Percentiles rank a stretch among this genome's conserved stretches.
Evolutionary conservation across 2,888 invertebrate species (phyloP).

Genomic region (Yponomeuta sedellus): DNA sequence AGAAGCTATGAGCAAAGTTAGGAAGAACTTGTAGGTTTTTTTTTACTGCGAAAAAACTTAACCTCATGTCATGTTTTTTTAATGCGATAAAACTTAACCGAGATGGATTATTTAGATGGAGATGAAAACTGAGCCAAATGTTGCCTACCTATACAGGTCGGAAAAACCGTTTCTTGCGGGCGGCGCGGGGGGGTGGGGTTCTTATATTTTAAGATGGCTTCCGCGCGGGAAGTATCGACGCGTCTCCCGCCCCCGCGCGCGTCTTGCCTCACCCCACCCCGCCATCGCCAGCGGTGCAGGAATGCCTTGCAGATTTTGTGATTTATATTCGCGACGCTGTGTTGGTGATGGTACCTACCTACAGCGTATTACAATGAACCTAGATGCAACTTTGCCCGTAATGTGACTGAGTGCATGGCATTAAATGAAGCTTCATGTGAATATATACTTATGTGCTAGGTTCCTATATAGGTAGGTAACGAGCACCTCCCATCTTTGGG

Average conservation of each 20-base stretch:
- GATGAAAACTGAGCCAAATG: conserved; percentile 35
- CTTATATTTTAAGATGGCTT: conserved; percentile 76
- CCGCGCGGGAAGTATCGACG: conserved; percentile 70
- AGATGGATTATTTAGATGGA: too few species aligned
- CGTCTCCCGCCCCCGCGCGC: conserved; percentile 38
- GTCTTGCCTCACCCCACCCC: conserved; percentile 7
- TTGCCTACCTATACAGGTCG: conserved; percentile 33
- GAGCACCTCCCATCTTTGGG: too few species aligned
- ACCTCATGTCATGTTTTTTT: too few species aligned
- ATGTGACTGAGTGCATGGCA: too few species aligned
- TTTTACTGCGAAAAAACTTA: too few species aligned
- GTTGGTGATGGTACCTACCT: neutral
- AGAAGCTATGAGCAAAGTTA: too few species aligned
- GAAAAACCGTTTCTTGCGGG: conserved; percentile 71
- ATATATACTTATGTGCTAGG: too few species aligned
- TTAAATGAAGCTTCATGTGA: too few species aligned
- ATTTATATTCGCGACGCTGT: neutral
- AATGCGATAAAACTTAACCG: too few species aligned
- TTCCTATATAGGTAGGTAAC: too few species aligned
- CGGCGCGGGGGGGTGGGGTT: conserved; percentile 39
- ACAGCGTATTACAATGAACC: neutral
- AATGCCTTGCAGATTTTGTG: conserved; percentile 3
- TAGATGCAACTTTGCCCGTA: too few species aligned
- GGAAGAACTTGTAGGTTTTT: too few species aligned
- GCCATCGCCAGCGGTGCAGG: conserved; percentile 2